These are phyloP conservation scores for Fulica atra DNA, from an alignment of 2,113 vertebrate genomes.

Conservation along the genomic window DNA sequence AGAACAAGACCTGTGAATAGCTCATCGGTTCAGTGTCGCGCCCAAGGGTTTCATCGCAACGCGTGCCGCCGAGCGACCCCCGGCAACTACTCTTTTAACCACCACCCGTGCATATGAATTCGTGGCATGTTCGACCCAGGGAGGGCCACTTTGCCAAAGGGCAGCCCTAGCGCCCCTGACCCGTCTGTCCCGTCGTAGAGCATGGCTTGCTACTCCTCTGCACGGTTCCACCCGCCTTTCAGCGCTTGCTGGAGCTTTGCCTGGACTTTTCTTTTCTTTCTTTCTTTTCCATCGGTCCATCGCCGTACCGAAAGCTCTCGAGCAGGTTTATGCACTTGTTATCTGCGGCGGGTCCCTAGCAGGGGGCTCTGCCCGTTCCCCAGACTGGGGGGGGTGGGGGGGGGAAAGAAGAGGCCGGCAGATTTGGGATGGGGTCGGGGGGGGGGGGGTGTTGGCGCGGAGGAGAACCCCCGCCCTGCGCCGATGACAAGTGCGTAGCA, in stretches of 20 bases:
- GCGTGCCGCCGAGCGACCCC: constrained; percentile 74
- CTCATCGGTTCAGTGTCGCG: constrained; percentile 82
- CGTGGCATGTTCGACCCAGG: constrained; percentile 92
- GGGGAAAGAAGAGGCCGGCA: background rate
- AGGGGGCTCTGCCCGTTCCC: background rate
- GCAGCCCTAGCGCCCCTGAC: constrained; percentile 84
- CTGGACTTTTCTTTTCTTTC: constrained; percentile 70
- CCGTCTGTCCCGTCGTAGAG: constrained; percentile 88
- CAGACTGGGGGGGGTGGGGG: background rate
- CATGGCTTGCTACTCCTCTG: constrained; percentile 93
- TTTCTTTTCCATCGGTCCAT: constrained; percentile 68
- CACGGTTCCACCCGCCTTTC: constrained; percentile 86
- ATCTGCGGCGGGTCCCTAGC: background rate
- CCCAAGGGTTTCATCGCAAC: constrained; percentile 84
- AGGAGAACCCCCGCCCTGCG: background rate
- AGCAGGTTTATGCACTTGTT: constrained; percentile 85
- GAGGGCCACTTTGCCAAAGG: constrained; percentile 92
- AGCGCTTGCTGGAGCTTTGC: constrained; percentile 80
- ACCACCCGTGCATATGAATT: constrained; percentile 86
- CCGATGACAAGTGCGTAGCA: constrained; percentile 35
- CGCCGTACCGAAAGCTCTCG: constrained; percentile 79
- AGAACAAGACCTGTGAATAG: constrained; percentile 83
- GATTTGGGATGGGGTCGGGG: background rate
- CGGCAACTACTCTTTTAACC: constrained; percentile 83
- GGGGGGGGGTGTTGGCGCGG: rapidly evolving